phyloP scores from a whole-genome alignment of 2,888 invertebrate genomes.

The Stenodera caucasica region DNA sequence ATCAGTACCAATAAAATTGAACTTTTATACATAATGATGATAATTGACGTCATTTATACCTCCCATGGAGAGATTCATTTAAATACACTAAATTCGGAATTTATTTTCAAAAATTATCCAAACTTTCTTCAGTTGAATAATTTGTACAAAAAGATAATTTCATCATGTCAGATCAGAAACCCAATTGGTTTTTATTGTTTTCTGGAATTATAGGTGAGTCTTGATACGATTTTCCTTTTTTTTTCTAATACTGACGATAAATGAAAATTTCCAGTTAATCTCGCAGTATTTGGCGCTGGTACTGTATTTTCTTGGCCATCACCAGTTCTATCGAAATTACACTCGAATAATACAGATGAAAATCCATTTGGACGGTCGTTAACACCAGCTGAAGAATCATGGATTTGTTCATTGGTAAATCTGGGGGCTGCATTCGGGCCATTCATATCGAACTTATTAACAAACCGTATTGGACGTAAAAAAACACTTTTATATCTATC shows the following conservation, averaged over 20 bases:
- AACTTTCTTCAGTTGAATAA: too few species aligned
- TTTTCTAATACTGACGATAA: too few species aligned
- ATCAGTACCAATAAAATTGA: too few species aligned
- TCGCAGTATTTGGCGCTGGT: slow-evolving; percentile 11
- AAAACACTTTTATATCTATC: slow-evolving; percentile 65
- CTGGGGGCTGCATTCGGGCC: slow-evolving; percentile 41
- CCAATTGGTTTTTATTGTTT: too few species aligned
- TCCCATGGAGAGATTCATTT: too few species aligned
- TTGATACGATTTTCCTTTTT: neutral
- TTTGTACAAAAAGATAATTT: too few species aligned
- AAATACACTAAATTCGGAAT: too few species aligned
- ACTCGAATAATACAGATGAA: slow-evolving; percentile 16
- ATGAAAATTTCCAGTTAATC: slow-evolving; percentile 14
- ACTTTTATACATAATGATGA: too few species aligned
- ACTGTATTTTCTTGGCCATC: slow-evolving; percentile 14
- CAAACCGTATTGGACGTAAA: slow-evolving; percentile 62
- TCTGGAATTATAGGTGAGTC: too few species aligned
- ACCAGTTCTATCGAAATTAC: slow-evolving; percentile 19
- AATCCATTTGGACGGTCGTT: slow-evolving; percentile 36
- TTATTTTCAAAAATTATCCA: too few species aligned
- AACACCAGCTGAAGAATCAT: slow-evolving; percentile 36
- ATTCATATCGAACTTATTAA: slow-evolving; percentile 32
- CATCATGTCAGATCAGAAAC: too few species aligned
- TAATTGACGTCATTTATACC: too few species aligned
- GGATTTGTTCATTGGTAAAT: slow-evolving; percentile 37